Conservation (phyloP, 2,888 invertebrate species). For the Cheilosia soror region DNA sequence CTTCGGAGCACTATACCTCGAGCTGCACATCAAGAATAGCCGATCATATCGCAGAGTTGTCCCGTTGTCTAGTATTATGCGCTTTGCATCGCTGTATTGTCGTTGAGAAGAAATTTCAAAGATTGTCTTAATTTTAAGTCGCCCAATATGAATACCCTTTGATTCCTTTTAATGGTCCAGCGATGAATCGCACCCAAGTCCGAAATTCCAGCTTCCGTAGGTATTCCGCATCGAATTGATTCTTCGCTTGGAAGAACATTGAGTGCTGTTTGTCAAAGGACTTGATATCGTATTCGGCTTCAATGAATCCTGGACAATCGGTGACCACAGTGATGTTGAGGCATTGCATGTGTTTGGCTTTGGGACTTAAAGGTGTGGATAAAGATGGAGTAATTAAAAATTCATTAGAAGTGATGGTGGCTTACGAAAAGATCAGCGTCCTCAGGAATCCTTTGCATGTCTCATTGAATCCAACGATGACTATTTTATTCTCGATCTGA, state of each 20-base stretch:
- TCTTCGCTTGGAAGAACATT: conserved; percentile 43
- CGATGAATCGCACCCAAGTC: conserved; percentile 43
- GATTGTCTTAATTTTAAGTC: neutral
- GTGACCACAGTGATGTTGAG: conserved; percentile 45
- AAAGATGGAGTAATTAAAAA: neutral
- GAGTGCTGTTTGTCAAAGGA: conserved; percentile 18
- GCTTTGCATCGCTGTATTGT: conserved; percentile 71
- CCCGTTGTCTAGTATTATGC: conserved; percentile 75
- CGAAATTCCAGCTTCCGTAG: conserved; percentile 49
- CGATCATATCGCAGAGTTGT: conserved; percentile 78
- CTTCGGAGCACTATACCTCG: conserved; percentile 73
- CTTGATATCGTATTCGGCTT: conserved; percentile 49
- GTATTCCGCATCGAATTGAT: conserved; percentile 48
- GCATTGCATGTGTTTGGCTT: conserved; percentile 22
- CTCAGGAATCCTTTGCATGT: conserved; percentile 79
- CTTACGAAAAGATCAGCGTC: conserved; percentile 77
- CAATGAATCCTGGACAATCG: conserved; percentile 30
- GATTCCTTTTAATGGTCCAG: conserved; percentile 35
- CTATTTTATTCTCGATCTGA: conserved; percentile 42
- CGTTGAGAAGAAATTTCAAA: neutral
- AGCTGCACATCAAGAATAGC: conserved; percentile 77
- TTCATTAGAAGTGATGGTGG: neutral
- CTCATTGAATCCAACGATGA: conserved; percentile 79
- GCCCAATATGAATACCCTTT: conserved; percentile 16
- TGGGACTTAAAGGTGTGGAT: neutral